Conservation (phyloP, 2,113 vertebrate genomes). For the Illadopsis cleaveri region DNA sequence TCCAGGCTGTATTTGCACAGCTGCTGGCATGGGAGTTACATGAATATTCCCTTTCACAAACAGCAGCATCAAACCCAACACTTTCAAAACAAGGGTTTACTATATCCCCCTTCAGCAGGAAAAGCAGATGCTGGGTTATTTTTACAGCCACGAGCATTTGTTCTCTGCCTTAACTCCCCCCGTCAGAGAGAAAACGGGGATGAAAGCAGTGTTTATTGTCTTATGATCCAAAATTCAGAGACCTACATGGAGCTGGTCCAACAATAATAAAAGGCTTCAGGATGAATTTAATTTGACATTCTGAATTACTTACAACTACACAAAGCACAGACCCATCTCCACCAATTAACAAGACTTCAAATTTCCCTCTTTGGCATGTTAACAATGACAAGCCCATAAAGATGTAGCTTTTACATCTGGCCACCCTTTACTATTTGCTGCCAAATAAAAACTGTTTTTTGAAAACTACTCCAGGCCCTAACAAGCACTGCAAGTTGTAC, state of each 20-base stretch:
- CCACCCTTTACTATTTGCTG: background rate
- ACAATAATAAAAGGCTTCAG: background rate
- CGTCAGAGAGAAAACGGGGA: background rate
- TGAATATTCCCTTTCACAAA: background rate
- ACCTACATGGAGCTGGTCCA: background rate
- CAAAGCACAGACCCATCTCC: background rate
- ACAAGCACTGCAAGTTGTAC: background rate
- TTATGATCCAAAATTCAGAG: background rate
- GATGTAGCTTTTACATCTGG: background rate
- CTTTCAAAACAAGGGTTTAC: background rate
- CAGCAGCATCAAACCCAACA: background rate
- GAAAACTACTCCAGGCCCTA: background rate
- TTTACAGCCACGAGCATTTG: slow-evolving; percentile 2
- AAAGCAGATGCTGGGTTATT: slow-evolving; percentile 29
- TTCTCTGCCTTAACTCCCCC: background rate
- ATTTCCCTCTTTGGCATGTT: background rate
- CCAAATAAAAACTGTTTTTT: background rate
- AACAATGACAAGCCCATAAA: background rate
- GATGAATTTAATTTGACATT: background rate
- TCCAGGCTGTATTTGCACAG: background rate
- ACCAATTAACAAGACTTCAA: background rate
- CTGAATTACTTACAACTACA: background rate
- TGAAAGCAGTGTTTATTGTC: background rate
- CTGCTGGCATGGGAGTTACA: background rate
- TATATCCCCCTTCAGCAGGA: background rate